Conservation (phyloP, 2,113 vertebrate species). For the Semnornis frantzii region DNA sequence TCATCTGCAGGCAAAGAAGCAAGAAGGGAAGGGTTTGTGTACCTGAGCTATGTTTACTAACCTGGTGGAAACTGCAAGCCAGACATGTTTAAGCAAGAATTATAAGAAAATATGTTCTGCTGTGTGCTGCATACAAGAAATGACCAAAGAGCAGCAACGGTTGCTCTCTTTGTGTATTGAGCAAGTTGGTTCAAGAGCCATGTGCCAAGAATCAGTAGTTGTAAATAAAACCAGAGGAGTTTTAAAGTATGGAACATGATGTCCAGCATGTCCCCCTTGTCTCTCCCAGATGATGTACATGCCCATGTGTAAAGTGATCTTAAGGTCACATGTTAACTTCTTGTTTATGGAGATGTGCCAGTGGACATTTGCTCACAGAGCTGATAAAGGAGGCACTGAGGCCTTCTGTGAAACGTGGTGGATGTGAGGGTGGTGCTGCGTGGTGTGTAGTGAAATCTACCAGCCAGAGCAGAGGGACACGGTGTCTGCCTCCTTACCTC, state of each 20-base stretch:
- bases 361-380: not conserved
- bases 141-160: not conserved
- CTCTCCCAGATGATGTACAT: not conserved
- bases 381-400: not conserved
- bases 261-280: not conserved
- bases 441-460: not conserved
- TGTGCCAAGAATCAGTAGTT: no score
- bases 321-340: not conserved
- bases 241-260: not conserved
- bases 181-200: not conserved
- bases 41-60: not conserved
- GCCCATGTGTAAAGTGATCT: fast-evolving
- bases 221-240: no score
- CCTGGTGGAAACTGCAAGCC: not conserved
- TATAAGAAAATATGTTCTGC: not conserved
- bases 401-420: not conserved
- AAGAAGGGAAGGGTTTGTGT: not conserved
- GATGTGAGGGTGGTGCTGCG: not conserved
- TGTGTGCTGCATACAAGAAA: not conserved
- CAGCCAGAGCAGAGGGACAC: not conserved
- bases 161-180: not conserved
- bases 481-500: not conserved
- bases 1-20: not conserved
- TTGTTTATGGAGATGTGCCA: not conserved
- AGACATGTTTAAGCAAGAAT: not conserved